phyloP scores from a whole-genome alignment of 2,113 vertebrate species.

The Bungarus multicinctus region DNA sequence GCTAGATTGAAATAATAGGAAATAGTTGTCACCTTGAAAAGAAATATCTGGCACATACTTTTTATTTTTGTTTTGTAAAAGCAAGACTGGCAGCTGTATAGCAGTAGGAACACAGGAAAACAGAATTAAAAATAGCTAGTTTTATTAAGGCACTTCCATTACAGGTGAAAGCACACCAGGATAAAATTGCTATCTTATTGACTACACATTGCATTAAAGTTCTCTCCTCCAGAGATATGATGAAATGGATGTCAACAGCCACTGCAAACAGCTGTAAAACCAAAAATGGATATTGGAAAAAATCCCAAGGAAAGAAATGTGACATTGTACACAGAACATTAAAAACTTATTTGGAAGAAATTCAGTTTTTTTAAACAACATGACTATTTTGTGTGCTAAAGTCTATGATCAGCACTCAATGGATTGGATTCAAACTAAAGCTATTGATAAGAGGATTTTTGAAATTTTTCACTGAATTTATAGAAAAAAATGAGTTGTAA shows the following conservation, averaged over 20 bases:
- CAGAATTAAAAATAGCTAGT: conserved; percentile 40
- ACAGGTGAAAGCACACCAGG: background rate
- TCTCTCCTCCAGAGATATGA: conserved; percentile 34
- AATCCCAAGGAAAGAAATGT: conserved; percentile 2
- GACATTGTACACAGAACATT: background rate
- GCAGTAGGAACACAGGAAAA: conserved; percentile 4
- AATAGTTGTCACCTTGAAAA: conserved; percentile 10
- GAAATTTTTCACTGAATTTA: background rate
- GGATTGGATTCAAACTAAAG: background rate
- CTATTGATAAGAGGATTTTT: background rate
- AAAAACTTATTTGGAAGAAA: background rate
- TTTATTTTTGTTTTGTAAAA: conserved; percentile 32
- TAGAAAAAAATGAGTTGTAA: background rate
- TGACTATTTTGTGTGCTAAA: background rate
- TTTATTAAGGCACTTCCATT: conserved; percentile 36
- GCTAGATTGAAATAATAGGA: conserved; percentile 21
- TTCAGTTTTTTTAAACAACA: background rate
- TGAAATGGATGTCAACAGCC: conserved; percentile 30
- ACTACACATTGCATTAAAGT: conserved; percentile 23
- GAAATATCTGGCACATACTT: conserved; percentile 3
- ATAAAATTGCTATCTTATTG: conserved; percentile 36
- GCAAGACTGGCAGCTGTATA: conserved; percentile 31
- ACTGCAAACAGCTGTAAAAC: conserved; percentile 28
- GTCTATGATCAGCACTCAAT: background rate
- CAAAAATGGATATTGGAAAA: conserved; percentile 1